Evolutionary conservation across 1,140 invertebrate species (phyloP), one percentile per base, ranked within the genome.

Genomic region (Neomicropteryx cornuta): DNA sequence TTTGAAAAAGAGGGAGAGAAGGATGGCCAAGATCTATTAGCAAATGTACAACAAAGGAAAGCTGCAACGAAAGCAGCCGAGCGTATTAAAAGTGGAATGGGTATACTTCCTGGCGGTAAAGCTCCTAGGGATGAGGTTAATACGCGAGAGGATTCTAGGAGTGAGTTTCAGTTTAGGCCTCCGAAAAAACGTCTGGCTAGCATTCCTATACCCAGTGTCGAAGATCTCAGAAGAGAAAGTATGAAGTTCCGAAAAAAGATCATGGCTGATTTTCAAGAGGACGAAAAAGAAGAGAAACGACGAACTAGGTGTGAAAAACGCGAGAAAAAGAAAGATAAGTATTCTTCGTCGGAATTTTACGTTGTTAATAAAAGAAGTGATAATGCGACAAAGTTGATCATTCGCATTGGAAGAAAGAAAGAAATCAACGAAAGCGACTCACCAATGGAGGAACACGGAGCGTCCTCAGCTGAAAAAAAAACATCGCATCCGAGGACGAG

Each of bases 1-100:
- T 73, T 78, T 43, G 76, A 77, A 45, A 73, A 75, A 43, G 72
- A 77, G 19, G 67, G 62, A 39, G 76, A 76, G 27, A 70, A 72
- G 45, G 53, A 72, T 43, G 73, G 72, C 29, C 71, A 72, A 39
- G 84, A 87, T 51, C 77, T 84, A 43, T 66, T 89, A 13, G 77
- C 83, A 2, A 87, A 88, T 61, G 88, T 92, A 23, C 88, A 87
- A 1, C 87, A 91, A 55, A 64, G 88, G 24, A 84, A 89, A 63
- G 88, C 88, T 3, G 88, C 88, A 22, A 90, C 88, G 55, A 92
- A 92, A 58, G 87, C 87, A 2, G 85, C 85, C 8, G 86, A 87
- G 47, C 86, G 88, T 51, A 84, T 91, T 27, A 89, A 90, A 51
- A 87, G 81, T 60, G 83, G 82, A 28, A 63, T 84, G 36, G 62